phyloP scores from a whole-genome alignment of 2,888 invertebrate species.

The Lepetodrilus schrolli region DNA sequence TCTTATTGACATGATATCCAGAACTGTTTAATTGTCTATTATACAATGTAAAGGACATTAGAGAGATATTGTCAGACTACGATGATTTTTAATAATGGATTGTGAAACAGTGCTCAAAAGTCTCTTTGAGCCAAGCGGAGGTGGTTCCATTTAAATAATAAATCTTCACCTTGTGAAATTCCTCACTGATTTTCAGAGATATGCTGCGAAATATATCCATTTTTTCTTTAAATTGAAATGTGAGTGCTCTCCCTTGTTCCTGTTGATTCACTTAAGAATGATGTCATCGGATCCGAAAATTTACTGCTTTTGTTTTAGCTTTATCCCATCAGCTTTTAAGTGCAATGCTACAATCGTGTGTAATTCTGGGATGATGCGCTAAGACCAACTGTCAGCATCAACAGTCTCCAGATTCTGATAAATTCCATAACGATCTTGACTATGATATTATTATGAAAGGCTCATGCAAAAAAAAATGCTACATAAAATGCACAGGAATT shows the following conservation, averaged over 20 bases:
- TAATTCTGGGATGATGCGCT: neutral
- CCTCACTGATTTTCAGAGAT: neutral
- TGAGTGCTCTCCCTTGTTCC: neutral
- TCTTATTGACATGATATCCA: too few species aligned
- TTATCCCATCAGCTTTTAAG: neutral
- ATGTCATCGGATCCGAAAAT: constrained; percentile 33
- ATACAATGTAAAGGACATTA: too few species aligned
- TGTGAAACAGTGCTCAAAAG: too few species aligned
- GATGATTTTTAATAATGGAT: too few species aligned
- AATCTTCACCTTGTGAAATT: too few species aligned
- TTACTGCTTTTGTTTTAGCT: constrained; percentile 38
- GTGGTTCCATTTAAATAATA: too few species aligned
- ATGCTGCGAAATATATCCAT: neutral
- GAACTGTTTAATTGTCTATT: too few species aligned
- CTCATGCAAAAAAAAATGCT: too few species aligned
- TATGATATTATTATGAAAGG: too few species aligned
- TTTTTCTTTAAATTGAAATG: constrained; percentile 9
- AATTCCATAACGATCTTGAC: too few species aligned
- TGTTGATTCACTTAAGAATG: constrained; percentile 24
- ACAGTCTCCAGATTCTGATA: constrained; percentile 8
- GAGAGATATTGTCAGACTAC: too few species aligned
- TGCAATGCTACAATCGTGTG: neutral
- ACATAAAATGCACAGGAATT: neutral
- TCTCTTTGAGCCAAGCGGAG: too few species aligned
- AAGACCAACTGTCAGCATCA: neutral